Evolutionary conservation across 2,797 vertebrate species (phyloP), one percentile per base, ranked within the genome.

Genomic region (Falco biarmicus): DNA sequence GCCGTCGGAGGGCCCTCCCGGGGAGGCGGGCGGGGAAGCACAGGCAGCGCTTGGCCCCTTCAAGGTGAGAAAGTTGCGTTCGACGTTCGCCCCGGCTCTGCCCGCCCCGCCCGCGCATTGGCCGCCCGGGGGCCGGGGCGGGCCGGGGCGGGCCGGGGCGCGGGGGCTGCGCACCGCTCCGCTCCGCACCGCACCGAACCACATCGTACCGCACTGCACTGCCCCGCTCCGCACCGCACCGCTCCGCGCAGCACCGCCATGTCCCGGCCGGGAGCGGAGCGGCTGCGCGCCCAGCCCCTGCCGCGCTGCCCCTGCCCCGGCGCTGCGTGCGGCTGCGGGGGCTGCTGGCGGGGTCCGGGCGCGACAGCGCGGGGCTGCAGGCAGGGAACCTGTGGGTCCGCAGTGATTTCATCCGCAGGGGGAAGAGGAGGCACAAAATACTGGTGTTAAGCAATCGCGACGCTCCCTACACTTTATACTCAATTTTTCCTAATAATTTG

Each of bases 31-130:
- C 53, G 32, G 41, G 34, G 13, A 37, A 65, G 43, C 89, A 77
- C 66, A 2, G 74, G 61, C 41, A 90, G 32, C 20, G 43, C 69
- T 7, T 3, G 7, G 9, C 32, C 64, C 43, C 87, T 31, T 50
- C 84, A 43, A 95, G 91, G 93, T 87, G 93, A 89, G 69, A 95
- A 92, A 90, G 94, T 93, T 60, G 56, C 41, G 81, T 34, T 60
- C 28, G 81, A 68, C 43, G 65, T 78, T 84, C 59, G 53, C 56
- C 53, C 50, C 59, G 48, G 45, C 54, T 48, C 59, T 87, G 74
- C 87, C 93, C 59, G 57, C 66, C 48, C 47, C n/a, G 41, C 37
- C 37, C n/a, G 29, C 77, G 65, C 74, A 92, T 95, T 95, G 93
- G 94, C 53, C 73, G 87, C 60, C 56, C 51, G 41, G n/a, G 51